Conservation (phyloP, 2,888 invertebrate species). For the Macroteleia sp. region DNA sequence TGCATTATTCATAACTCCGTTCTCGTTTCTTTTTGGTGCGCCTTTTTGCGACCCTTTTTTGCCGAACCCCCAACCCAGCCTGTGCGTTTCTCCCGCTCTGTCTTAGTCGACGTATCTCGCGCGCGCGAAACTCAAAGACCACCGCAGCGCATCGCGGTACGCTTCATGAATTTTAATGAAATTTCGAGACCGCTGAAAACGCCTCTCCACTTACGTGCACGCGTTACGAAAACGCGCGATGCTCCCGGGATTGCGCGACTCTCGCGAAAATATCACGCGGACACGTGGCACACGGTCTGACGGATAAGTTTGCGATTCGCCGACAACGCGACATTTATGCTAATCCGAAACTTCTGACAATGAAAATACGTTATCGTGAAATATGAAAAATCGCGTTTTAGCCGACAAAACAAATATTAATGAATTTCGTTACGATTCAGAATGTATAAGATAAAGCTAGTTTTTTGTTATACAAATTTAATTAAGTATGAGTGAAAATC, state of each 20-base stretch:
- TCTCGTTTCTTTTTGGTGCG: conserved; percentile 19
- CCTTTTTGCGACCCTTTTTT: conserved; percentile 35
- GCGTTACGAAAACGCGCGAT: conserved; percentile 59
- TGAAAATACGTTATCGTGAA: conserved; percentile 8
- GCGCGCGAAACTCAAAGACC: conserved; percentile 75
- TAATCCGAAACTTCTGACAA: conserved; percentile 45
- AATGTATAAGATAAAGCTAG: no score
- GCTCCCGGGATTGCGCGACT: conserved; percentile 60
- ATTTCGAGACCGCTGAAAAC: conserved; percentile 71
- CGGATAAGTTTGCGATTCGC: conserved; percentile 46
- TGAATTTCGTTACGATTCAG: no score
- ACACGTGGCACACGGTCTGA: conserved; percentile 54
- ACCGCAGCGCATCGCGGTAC: conserved; percentile 73
- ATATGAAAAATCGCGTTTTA: neutral
- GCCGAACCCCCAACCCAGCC: conserved; percentile 36
- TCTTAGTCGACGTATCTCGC: conserved; percentile 42
- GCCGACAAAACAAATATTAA: no score
- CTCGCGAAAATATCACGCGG: conserved; percentile 58
- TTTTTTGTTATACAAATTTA: no score
- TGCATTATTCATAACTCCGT: conserved; percentile 82
- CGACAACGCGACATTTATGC: conserved; percentile 45
- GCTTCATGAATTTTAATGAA: conserved; percentile 82
- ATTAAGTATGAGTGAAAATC: no score
- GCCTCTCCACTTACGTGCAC: conserved; percentile 63
- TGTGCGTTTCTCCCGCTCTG: conserved; percentile 33